phyloP scores from a whole-genome alignment of 1,140 invertebrate genomes.

The Euwallacea similis region DNA sequence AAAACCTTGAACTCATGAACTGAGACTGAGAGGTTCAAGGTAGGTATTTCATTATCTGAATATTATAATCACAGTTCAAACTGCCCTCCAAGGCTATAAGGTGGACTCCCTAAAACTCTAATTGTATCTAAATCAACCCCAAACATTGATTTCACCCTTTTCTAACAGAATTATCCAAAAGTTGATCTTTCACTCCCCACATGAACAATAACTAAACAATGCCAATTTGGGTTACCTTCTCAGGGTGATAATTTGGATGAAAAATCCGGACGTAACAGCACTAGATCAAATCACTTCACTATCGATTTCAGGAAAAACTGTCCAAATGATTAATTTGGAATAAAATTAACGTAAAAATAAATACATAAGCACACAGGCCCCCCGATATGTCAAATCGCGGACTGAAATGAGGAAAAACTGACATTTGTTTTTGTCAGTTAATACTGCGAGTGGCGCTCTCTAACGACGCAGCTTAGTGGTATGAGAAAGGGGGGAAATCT shows the following conservation, averaged over 20 bases:
- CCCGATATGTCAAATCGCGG: constrained; percentile 23
- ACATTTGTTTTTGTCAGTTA: constrained; percentile 8
- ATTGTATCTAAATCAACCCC: too few relatives aligned
- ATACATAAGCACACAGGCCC: constrained; percentile 14
- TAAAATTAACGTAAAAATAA: constrained; percentile 4
- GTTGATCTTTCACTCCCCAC: too few relatives aligned
- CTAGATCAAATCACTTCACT: neutral
- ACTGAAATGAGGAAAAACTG: constrained; percentile 23
- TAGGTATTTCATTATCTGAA: too few relatives aligned
- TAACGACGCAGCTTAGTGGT: neutral
- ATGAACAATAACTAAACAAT: neutral
- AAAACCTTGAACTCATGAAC: too few relatives aligned
- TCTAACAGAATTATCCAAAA: too few relatives aligned
- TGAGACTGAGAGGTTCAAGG: too few relatives aligned
- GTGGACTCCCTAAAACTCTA: too few relatives aligned
- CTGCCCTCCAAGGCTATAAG: too few relatives aligned
- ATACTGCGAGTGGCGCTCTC: constrained; percentile 16
- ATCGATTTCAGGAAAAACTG: neutral
- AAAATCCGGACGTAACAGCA: neutral
- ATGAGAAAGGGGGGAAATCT: neutral
- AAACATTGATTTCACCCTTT: too few relatives aligned
- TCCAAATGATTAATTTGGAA: neutral
- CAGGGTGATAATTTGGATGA: neutral
- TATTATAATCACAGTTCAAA: too few relatives aligned
- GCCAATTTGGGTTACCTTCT: neutral